Evolutionary conservation across 2,888 invertebrate genomes (phyloP).

Genomic region (Thysanoteuthis rhombus): DNA sequence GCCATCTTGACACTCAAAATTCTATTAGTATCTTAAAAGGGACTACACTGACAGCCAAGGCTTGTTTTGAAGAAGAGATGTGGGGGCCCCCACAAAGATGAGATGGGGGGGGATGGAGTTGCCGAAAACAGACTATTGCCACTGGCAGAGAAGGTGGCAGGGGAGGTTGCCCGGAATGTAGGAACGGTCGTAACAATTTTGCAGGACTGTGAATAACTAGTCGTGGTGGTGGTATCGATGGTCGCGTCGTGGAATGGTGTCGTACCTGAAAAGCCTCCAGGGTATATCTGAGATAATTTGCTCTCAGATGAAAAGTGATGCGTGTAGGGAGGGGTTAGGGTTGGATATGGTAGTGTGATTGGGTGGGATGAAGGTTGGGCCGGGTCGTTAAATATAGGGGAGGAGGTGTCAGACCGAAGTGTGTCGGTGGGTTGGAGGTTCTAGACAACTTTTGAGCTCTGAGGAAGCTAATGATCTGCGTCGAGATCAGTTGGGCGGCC

Average conservation of each 20-base stretch:
- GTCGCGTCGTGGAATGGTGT: neutral
- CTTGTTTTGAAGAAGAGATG: neutral
- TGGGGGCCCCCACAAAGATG: too few species aligned
- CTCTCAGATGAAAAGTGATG: neutral
- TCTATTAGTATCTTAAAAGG: slow-evolving; percentile 12
- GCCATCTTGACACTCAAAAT: neutral
- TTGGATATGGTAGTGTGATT: neutral
- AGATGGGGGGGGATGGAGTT: too few species aligned
- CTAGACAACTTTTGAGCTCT: neutral
- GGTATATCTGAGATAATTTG: neutral
- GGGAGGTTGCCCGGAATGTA: neutral
- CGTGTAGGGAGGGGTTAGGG: neutral
- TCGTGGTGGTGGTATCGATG: neutral
- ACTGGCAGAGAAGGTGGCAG: neutral
- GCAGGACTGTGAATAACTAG: neutral
- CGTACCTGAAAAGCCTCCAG: neutral
- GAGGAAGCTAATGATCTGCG: neutral
- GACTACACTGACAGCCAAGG: neutral
- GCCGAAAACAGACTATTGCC: neutral
- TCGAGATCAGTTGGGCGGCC: neutral
- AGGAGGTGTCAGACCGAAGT: neutral
- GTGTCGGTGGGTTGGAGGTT: neutral
- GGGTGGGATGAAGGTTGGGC: neutral
- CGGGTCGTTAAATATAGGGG: neutral
- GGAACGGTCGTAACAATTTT: neutral